Conservation (phyloP, 2,888 invertebrate species). For the Ariolimax columbianus region DNA sequence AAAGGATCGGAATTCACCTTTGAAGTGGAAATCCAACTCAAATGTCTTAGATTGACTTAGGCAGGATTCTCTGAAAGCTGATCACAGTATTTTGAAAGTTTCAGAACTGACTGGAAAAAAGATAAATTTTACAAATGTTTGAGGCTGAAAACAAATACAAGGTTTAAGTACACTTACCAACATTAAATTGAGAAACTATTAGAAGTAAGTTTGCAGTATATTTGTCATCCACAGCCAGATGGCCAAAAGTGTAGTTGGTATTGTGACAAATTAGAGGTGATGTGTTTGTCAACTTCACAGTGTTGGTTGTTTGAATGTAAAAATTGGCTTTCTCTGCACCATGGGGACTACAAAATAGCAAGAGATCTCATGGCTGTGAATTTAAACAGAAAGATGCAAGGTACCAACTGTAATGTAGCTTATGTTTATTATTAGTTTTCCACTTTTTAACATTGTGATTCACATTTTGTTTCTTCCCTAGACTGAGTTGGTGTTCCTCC, state of each 20-base stretch:
- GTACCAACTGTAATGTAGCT: slow-evolving; percentile 46
- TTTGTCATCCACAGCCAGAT: slow-evolving; percentile 65
- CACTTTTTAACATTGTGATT: neutral
- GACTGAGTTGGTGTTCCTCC: too few species aligned
- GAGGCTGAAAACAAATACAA: too few species aligned
- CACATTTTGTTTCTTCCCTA: too few species aligned
- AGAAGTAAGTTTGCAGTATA: neutral
- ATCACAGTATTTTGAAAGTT: too few species aligned
- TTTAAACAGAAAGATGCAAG: slow-evolving; percentile 60
- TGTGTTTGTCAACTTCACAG: slow-evolving; percentile 65
- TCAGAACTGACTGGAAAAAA: too few species aligned
- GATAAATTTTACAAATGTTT: too few species aligned
- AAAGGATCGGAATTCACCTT: too few species aligned
- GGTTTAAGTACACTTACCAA: too few species aligned
- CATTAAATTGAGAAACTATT: too few species aligned
- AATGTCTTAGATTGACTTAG: too few species aligned
- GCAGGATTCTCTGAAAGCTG: too few species aligned
- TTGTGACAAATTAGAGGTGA: slow-evolving; percentile 68
- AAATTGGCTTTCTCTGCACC: slow-evolving; percentile 72
- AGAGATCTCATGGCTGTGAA: slow-evolving; percentile 64
- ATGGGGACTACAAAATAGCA: slow-evolving; percentile 62
- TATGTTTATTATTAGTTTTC: neutral
- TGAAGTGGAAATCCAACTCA: too few species aligned
- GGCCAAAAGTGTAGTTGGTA: slow-evolving; percentile 72
- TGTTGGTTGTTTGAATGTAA: slow-evolving; percentile 71